A percentile compares a stretch with the other conserved stretches of the same genome.
These are phyloP conservation scores for Pachyrhynchus sulphureomaculatus DNA, from an alignment of 1,140 invertebrate species.

Conservation along the genomic window DNA sequence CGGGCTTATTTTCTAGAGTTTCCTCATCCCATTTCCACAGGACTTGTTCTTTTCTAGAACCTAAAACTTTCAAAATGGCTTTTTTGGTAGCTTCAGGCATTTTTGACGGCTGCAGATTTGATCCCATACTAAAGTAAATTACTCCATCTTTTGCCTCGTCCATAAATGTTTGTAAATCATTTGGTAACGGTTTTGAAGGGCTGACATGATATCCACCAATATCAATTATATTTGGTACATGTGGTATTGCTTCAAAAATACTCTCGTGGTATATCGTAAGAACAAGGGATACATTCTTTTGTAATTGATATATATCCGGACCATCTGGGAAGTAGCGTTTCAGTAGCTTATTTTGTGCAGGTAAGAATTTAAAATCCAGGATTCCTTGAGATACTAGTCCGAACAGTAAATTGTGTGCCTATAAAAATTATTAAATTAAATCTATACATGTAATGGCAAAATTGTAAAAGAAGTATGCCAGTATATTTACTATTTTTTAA, in stretches of 20 bases:
- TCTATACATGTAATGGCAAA: too few species aligned
- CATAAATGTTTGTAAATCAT: constrained; percentile 45
- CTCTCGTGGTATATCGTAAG: constrained; percentile 61
- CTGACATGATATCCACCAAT: constrained; percentile 53
- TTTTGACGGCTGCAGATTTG: constrained; percentile 52
- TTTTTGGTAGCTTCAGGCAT: constrained; percentile 49
- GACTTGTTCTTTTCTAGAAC: constrained; percentile 56
- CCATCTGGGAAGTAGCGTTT: constrained; percentile 50
- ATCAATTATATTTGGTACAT: too few species aligned
- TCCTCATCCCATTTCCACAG: constrained; percentile 61
- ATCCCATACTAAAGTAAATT: constrained; percentile 58
- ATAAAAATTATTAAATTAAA: too few species aligned
- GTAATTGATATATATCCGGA: constrained; percentile 54
- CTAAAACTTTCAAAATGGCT: constrained; percentile 53
- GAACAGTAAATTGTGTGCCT: too few species aligned
- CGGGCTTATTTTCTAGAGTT: constrained; percentile 51
- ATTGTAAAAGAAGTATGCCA: too few species aligned
- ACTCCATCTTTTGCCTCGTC: too few species aligned
- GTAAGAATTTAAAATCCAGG: constrained; percentile 30
- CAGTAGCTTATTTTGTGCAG: constrained; percentile 46
- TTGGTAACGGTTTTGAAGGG: constrained; percentile 24
- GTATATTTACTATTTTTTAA: too few species aligned
- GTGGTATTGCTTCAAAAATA: constrained; percentile 55
- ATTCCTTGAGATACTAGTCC: too few species aligned
- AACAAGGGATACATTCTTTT: constrained; percentile 54